Percentiles rank a stretch among this genome's conserved stretches.
phyloP scores from a whole-genome alignment of 53 echinoderm and acorn worm genomes.

The Paracentrotus lividus region DNA sequence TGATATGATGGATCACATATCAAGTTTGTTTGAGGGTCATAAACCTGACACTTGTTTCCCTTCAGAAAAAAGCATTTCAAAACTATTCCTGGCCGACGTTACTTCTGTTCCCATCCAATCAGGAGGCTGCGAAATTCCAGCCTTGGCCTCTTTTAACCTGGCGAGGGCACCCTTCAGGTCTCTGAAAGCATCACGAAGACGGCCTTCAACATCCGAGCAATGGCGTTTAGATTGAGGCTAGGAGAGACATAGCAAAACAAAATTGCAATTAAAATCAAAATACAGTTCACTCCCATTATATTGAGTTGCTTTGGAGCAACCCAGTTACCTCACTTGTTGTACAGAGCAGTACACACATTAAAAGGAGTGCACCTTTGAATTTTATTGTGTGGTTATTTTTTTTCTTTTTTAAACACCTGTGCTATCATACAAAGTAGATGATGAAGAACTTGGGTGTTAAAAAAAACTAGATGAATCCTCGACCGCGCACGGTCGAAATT shows the following conservation, averaged over 20 bases:
- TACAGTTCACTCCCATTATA: too few species aligned
- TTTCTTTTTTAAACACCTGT: too few species aligned
- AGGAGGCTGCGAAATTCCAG: neutral
- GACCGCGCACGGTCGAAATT: too few species aligned
- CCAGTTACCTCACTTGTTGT: too few species aligned
- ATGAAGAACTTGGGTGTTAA: too few species aligned
- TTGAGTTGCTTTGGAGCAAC: too few species aligned
- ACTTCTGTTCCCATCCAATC: conserved; percentile 27
- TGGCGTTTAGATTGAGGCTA: conserved; percentile 51
- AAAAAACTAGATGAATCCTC: too few species aligned
- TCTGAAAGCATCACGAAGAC: neutral
- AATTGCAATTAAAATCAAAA: neutral
- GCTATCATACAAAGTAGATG: too few species aligned
- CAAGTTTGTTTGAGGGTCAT: neutral
- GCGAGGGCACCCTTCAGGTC: conserved; percentile 28
- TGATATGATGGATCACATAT: too few species aligned
- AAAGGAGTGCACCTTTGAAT: too few species aligned
- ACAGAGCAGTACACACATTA: too few species aligned
- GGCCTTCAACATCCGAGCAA: conserved; percentile 8
- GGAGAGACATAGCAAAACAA: neutral
- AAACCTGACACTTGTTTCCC: neutral
- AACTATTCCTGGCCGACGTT: conserved; percentile 6
- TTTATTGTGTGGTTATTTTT: too few species aligned
- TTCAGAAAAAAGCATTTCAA: conserved; percentile 28
- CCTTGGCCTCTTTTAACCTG: conserved; percentile 15